These are phyloP conservation scores for Salvelinus fontinalis DNA, from an alignment of 2,113 vertebrate species.

Conservation along the genomic window DNA sequence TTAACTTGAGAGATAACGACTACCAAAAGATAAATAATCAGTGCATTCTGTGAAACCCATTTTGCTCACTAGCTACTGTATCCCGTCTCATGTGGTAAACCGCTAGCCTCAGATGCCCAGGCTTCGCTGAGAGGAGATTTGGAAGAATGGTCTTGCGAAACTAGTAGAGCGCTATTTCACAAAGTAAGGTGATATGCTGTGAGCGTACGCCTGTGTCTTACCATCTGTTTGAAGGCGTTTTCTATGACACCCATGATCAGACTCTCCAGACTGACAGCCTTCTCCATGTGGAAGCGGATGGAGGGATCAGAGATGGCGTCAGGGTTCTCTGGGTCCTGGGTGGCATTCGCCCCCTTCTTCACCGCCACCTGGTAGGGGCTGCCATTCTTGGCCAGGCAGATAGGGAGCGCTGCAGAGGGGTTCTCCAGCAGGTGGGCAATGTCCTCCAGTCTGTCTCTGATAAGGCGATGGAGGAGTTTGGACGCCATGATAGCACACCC, in stretches of 20 bases:
- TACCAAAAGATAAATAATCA: too few relatives aligned
- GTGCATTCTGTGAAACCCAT: too few relatives aligned
- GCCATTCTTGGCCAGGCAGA: constrained; percentile 76
- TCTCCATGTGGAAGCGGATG: constrained; percentile 89
- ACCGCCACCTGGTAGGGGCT: constrained; percentile 52
- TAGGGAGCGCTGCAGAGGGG: constrained; percentile 72
- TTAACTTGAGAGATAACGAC: not conserved
- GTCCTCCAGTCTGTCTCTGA: constrained; percentile 87
- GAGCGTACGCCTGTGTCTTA: constrained; percentile 61
- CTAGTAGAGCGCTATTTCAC: too few relatives aligned
- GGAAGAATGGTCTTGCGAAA: too few relatives aligned
- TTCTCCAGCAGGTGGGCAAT: constrained; percentile 87
- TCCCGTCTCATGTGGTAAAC: too few relatives aligned
- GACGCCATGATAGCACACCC: constrained; percentile 91
- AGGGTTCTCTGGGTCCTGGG: constrained; percentile 58
- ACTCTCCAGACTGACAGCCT: constrained; percentile 86
- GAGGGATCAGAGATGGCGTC: constrained; percentile 68
- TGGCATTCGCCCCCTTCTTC: constrained; percentile 59
- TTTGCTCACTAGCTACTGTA: too few relatives aligned
- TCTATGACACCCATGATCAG: constrained; percentile 94
- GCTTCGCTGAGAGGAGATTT: too few relatives aligned
- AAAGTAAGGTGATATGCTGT: too few relatives aligned
- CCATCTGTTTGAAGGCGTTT: constrained; percentile 94
- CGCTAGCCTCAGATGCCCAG: too few relatives aligned
- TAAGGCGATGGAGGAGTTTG: constrained; percentile 85